Percentiles rank a stretch among this genome's conserved stretches.
These are phyloP conservation scores for Operophtera brumata DNA, from an alignment of 2,888 invertebrate species.

Conservation along the genomic window DNA sequence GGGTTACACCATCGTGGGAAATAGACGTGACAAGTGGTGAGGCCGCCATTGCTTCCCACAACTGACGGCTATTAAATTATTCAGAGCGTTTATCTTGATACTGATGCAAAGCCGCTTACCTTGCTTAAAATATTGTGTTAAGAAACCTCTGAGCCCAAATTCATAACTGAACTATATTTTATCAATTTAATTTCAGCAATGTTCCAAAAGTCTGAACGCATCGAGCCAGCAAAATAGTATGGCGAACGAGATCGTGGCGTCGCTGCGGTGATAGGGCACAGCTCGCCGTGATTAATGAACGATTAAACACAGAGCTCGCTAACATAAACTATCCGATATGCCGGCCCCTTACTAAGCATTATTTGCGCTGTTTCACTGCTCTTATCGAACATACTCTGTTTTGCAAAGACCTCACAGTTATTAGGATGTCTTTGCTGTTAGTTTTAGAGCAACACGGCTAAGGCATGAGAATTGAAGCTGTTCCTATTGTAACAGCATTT, in stretches of 20 bases:
- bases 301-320: slow-evolving; percentile 59
- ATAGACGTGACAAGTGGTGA: too few relatives aligned
- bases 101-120: too few relatives aligned
- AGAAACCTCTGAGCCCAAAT: neutral
- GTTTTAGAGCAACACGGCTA: too few relatives aligned
- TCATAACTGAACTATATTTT: neutral
- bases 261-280: slow-evolving; percentile 78
- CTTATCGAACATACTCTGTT: neutral
- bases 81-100: too few relatives aligned
- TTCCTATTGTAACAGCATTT: too few relatives aligned
- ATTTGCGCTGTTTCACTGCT: slow-evolving; percentile 2
- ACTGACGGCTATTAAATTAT: too few relatives aligned
- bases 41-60: too few relatives aligned
- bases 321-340: slow-evolving; percentile 69
- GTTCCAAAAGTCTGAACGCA: slow-evolving; percentile 75
- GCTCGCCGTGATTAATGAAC: slow-evolving; percentile 65
- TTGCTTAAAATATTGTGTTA: neutral
- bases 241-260: slow-evolving; percentile 77
- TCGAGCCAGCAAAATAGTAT: slow-evolving; percentile 77
- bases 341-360: slow-evolving; percentile 36
- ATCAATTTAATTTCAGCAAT: slow-evolving; percentile 64
- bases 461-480: too few relatives aligned
- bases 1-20: too few relatives aligned
- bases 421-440: too few relatives aligned
- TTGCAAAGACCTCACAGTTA: too few relatives aligned